Evolutionary conservation across 2,797 vertebrate genomes (phyloP), one percentile per base, ranked within the genome.

Genomic region (Pseudomugil tenellus): DNA sequence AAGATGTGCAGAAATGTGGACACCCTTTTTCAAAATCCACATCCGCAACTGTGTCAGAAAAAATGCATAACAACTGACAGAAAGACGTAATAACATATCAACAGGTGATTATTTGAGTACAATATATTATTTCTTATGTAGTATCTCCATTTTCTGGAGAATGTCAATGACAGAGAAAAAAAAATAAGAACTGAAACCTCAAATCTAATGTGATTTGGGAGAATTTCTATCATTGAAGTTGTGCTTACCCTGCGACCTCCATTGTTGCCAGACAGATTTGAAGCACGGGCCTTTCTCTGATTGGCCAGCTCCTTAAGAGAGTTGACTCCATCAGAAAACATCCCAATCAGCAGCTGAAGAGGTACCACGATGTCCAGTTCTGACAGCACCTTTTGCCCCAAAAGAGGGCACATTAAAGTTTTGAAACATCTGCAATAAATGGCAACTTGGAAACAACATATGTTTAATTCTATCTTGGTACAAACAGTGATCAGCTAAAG

Each of bases 251-350:
- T 96, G 79, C 97, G 95, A 79, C 96, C 84, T 63, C 95, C 94
- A 59, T 94, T 84, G 89, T 92, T 97, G 84, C 95, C 95, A 0
- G 95, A 90, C 76, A 97, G 83, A 84, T 98, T 97, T 58, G 91
- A 93, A 68, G 89, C 93, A 39, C 95, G 94, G 1, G 96, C 93
- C 88, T 98, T 98, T 84, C 94, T 95, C 92, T 99, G 98, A 93
- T 97, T 98, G 85, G 97, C 96, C 89, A 99, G 92, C 79, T 99
- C 98, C 91, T 99, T 99, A 52, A 99, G 91, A 63, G 98, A 99
- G 93, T 99, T 98, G 78, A 99, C 98, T 39, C 98, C 98, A 88
- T 99, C 98, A 64, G 97, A 99, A 93, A 99, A 99, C 98, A 99
- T 99, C 87, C 96, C 96, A 69, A 99, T 99, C 67, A 99, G 89